Conservation (phyloP, 2,113 vertebrate genomes). For the Tenebrosternarchus preto region DNA sequence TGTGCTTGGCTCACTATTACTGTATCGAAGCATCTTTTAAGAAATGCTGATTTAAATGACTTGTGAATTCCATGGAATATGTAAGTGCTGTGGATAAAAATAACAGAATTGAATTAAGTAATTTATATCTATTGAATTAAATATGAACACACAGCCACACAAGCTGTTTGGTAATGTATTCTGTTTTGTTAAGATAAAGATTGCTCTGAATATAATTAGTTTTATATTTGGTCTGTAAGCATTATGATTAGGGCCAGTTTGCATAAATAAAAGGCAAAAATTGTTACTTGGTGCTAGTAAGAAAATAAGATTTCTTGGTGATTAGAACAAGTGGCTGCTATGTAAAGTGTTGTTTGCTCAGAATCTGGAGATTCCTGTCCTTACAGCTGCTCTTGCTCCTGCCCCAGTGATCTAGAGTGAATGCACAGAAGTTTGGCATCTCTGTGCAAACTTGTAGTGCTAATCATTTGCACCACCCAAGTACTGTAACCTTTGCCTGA, state of each 20-base stretch:
- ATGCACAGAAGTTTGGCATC: neutral
- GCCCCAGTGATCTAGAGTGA: neutral
- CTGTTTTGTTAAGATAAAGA: too few species aligned
- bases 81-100: neutral
- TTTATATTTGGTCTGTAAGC: too few species aligned
- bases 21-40: neutral
- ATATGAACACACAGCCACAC: neutral
- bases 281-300: too few species aligned
- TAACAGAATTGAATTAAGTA: neutral
- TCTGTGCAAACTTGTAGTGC: neutral
- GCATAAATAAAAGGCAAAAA: too few species aligned
- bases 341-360: neutral
- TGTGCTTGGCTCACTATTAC: constrained; percentile 31
- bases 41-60: neutral
- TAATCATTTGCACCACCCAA: neutral
- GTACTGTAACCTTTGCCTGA: neutral
- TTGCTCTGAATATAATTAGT: too few species aligned
- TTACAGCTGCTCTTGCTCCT: neutral
- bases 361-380: neutral
- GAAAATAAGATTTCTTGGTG: neutral
- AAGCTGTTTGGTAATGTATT: too few species aligned
- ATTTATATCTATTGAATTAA: neutral
- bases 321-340: neutral
- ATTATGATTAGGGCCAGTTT: too few species aligned
- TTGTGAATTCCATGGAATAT: neutral